These are phyloP conservation scores for Drosophila antonietae DNA, from an alignment of 2,888 invertebrate species.

Conservation along the genomic window DNA sequence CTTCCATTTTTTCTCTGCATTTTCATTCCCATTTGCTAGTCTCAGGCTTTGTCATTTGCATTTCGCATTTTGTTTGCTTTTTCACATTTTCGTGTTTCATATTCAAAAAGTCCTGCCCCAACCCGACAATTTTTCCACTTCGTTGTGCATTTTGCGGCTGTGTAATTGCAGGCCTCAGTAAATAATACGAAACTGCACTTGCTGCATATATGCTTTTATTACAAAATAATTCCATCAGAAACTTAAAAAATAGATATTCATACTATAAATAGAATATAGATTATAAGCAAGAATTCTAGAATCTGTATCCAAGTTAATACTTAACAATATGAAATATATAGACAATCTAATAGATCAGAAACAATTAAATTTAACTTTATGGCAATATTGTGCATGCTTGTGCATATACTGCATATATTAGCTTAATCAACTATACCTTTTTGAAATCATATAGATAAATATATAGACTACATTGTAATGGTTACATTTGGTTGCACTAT, in stretches of 20 bases:
- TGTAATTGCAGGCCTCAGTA: slow-evolving; percentile 40
- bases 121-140: slow-evolving; percentile 40
- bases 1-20: slow-evolving; percentile 26
- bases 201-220: not conserved
- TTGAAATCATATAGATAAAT: not conserved
- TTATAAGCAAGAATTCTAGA: not conserved
- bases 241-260: too few species aligned
- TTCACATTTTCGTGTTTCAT: slow-evolving; percentile 48
- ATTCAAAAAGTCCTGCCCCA: slow-evolving; percentile 45
- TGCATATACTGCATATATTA: not conserved
- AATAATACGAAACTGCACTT: not conserved
- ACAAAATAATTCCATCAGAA: not conserved
- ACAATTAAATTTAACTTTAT: too few species aligned
- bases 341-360: too few species aligned
- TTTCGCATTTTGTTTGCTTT: slow-evolving; percentile 37
- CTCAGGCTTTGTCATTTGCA: slow-evolving; percentile 64
- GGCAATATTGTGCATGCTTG: not conserved
- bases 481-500: slow-evolving; percentile 1
- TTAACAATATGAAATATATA: too few species aligned
- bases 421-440: not conserved
- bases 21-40: slow-evolving; percentile 30
- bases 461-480: not conserved
- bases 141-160: slow-evolving; percentile 57
- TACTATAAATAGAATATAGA: too few species aligned
- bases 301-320: not conserved